Conservation (phyloP, 2,797 vertebrate species). For the Gambelia wislizenii region DNA sequence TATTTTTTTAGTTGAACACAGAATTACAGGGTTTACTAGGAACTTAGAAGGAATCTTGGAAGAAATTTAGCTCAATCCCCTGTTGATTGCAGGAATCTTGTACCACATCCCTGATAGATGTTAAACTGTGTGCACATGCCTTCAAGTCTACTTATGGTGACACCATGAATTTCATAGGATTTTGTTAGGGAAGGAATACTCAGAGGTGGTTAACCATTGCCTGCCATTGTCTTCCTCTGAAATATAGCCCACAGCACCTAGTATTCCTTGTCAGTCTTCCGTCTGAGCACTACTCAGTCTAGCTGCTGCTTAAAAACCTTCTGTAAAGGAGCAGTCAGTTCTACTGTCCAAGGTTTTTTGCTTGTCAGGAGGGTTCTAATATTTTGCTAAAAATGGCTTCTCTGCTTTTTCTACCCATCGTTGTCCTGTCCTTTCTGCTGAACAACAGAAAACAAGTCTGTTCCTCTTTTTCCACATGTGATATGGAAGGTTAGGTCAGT, state of each 20-base stretch:
- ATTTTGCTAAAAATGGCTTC: background rate
- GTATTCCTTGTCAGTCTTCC: too few relatives aligned
- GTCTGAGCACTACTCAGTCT: too few relatives aligned
- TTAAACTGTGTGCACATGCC: background rate
- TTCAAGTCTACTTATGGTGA: too few relatives aligned
- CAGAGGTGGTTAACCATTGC: too few relatives aligned
- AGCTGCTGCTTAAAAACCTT: background rate
- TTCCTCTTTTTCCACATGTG: background rate
- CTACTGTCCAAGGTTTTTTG: background rate
- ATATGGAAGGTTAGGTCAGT: background rate
- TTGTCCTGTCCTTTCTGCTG: background rate
- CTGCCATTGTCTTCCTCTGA: too few relatives aligned
- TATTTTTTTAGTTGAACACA: background rate
- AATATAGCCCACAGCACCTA: too few relatives aligned
- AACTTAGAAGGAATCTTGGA: background rate
- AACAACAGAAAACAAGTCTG: background rate
- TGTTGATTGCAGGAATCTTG: background rate
- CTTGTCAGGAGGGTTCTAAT: background rate
- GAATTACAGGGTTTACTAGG: background rate
- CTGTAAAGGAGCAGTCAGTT: background rate
- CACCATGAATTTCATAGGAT: too few relatives aligned
- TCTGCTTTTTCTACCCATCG: background rate
- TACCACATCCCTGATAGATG: background rate
- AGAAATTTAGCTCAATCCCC: background rate
- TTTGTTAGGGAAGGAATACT: too few relatives aligned